Base-by-base conservation (phyloP, 2,113 vertebrate genomes). In the Onychostruthus taczanowskii region DNA sequence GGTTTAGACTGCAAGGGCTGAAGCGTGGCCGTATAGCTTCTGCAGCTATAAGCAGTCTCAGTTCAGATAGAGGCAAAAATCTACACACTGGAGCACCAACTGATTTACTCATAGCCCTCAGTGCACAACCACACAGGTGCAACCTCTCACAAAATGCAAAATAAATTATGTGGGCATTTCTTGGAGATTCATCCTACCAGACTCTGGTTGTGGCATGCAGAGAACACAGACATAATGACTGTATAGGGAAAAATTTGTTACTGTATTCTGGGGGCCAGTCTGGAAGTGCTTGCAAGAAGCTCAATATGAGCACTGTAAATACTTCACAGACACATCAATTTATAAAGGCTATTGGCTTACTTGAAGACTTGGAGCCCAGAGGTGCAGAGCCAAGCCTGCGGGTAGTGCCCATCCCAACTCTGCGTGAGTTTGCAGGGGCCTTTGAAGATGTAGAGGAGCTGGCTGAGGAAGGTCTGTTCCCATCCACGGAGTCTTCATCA, bases 401-500 rank as follows among this genome's bases (percentile, higher is more conserved):
- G 19, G 98, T 96, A 13, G 98, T 98, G 69, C 97, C 98, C 98
- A 98, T 98, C 84, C 97, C 97, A 49, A 98, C 97, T 96, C 98
- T 98, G 56, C 98, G 98, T 4, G 98, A 98, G 97, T 98, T 97
- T 39, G 98, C 94, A 56, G 98, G 98, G 7, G 98, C 98, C 95
- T 99, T 99, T 91, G 99, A 99, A 30, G 99, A 99, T 1, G 98
- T 94, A 16, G 99, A 99, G n/a, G 98, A 98, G 94, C 98, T 98
- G 74, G 99, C 99, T 90, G 99, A 99, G 91, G 99, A 99, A 98
- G 99, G 99, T 97, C 99, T 98, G 96, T 99, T 99, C 88, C 99
- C 99, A 73, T 99, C 99, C 98, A 99, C 98, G 1, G 99, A 99
- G 95, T 99, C 99, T 95, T 99, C 99, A 98, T 99, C 99, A 74